Evolutionary conservation across 2,888 invertebrate species (phyloP).

Genomic region (Phaonia tiefii): DNA sequence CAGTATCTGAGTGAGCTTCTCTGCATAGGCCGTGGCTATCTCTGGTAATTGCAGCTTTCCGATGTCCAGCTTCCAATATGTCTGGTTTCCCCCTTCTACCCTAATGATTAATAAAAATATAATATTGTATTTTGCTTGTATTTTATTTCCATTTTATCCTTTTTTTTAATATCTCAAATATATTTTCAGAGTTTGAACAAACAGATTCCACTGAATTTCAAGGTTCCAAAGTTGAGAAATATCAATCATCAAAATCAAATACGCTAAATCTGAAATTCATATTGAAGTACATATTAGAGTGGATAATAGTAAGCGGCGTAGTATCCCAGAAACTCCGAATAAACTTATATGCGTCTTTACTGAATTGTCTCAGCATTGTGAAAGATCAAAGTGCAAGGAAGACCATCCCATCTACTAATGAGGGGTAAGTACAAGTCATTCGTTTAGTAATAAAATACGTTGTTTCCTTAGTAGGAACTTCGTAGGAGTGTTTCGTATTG

Average conservation of each 20-base stretch:
- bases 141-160: too few relatives aligned
- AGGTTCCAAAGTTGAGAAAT: conserved; percentile 41
- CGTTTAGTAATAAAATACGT: too few relatives aligned
- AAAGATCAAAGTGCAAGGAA: conserved; percentile 78
- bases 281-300: conserved; percentile 88
- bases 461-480: too few relatives aligned
- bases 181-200: conserved; percentile 43
- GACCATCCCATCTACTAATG: conserved; percentile 76
- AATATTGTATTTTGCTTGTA: too few relatives aligned
- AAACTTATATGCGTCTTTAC: conserved; percentile 91
- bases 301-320: conserved; percentile 90
- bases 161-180: background rate
- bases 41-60: too few relatives aligned
- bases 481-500: too few relatives aligned
- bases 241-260: conserved; percentile 82
- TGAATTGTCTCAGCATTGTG: conserved; percentile 90
- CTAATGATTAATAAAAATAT: too few relatives aligned
- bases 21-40: too few relatives aligned
- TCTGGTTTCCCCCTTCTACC: too few relatives aligned
- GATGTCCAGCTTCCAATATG: too few relatives aligned
- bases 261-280: conserved; percentile 86
- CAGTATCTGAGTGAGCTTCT: too few relatives aligned
- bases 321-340: conserved; percentile 91
- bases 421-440: conserved; percentile 73
- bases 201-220: conserved; percentile 19